Evolutionary conservation across 2,113 vertebrate genomes (phyloP).

Genomic region (Tursiops truncatus): DNA sequence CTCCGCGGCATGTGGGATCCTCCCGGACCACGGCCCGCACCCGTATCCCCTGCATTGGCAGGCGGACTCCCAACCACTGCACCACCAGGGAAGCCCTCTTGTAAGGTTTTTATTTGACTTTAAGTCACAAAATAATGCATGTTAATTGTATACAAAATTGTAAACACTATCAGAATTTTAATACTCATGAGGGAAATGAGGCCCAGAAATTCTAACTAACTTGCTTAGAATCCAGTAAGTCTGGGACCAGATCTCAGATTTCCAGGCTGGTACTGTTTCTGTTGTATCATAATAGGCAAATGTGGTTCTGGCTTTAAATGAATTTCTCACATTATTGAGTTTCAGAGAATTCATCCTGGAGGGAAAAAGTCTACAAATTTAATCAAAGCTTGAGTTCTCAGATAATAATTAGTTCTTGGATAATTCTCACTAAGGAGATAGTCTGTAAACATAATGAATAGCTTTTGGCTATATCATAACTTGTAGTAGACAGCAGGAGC

Average conservation of each 20-base stretch:
- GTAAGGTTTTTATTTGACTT: background rate
- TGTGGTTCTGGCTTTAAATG: background rate
- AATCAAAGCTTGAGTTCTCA: background rate
- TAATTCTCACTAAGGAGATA: background rate
- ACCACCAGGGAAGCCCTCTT: background rate
- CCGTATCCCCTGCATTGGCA: no score
- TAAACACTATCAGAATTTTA: background rate
- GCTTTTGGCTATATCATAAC: background rate
- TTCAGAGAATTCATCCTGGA: background rate
- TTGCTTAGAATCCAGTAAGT: background rate
- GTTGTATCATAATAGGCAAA: background rate
- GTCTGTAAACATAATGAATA: background rate
- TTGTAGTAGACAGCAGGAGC: background rate
- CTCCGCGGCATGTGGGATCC: no score
- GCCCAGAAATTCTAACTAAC: background rate
- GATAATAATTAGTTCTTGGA: background rate
- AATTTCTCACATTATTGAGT: background rate
- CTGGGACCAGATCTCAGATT: background rate
- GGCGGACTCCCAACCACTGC: no score
- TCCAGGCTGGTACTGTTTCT: background rate
- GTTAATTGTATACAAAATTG: background rate
- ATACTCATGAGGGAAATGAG: background rate
- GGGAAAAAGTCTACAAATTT: background rate
- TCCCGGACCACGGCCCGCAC: no score
- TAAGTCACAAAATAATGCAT: background rate